phyloP scores from a whole-genome alignment of 2,888 invertebrate species.

The Zygogramma bicolorata region DNA sequence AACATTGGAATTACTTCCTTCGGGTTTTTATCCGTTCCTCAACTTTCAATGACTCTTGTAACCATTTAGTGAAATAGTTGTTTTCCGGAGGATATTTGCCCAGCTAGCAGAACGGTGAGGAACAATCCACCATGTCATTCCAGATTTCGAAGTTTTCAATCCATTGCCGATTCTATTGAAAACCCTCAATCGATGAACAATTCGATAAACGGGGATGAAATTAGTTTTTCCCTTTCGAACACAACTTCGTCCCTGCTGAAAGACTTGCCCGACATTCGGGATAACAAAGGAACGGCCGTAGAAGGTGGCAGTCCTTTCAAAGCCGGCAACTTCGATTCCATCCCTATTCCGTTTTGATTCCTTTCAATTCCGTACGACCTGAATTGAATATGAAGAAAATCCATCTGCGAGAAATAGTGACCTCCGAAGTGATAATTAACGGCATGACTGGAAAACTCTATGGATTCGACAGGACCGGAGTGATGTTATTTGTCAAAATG shows the following conservation, averaged over 20 bases:
- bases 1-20: too few relatives aligned
- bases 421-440: constrained; percentile 43
- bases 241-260: not conserved
- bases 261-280: not conserved
- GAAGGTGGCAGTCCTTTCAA: not conserved
- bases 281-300: not conserved
- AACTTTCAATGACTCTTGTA: too few relatives aligned
- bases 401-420: constrained; percentile 32
- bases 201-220: too few relatives aligned
- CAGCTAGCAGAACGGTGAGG: too few relatives aligned
- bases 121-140: too few relatives aligned
- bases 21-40: too few relatives aligned
- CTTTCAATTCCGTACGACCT: constrained; percentile 16
- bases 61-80: too few relatives aligned
- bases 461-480: constrained; percentile 6
- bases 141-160: too few relatives aligned
- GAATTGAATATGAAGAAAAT: constrained; percentile 43
- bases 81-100: too few relatives aligned
- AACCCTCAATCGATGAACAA: too few relatives aligned
- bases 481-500: not conserved
- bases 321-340: constrained; percentile 18
- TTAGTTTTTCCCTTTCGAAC: too few relatives aligned
- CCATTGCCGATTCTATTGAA: too few relatives aligned
- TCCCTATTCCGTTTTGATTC: constrained; percentile 10
- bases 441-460: constrained; percentile 37